Evolutionary conservation across 2,888 invertebrate genomes (phyloP).

Genomic region (Tethea ocularis): DNA sequence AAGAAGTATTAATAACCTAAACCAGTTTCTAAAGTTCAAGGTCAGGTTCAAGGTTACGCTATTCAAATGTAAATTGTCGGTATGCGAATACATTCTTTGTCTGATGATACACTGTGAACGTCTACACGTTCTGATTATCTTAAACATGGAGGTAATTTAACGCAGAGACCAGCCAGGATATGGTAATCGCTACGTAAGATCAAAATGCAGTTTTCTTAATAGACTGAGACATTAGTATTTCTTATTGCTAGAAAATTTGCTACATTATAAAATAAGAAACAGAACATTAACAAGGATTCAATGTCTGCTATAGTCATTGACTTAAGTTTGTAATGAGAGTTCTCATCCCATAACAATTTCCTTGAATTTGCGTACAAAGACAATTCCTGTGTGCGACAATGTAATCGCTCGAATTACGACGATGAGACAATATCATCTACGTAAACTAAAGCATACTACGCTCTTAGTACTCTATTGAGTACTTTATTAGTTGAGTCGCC

Average conservation of each 20-base stretch:
- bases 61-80: conserved; percentile 11
- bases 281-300: too few species aligned
- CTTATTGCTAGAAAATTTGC: too few species aligned
- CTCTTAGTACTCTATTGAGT: neutral
- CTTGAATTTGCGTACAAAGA: too few species aligned
- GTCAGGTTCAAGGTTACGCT: conserved; percentile 29
- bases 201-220: conserved; percentile 16
- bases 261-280: too few species aligned
- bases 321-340: too few species aligned
- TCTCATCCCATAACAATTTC: too few species aligned
- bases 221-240: neutral
- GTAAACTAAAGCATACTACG: neutral
- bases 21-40: conserved; percentile 21
- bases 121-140: conserved; percentile 4
- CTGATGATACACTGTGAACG: neutral
- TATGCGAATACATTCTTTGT: conserved; percentile 5
- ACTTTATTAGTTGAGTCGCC: neutral
- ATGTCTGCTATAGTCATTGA: too few species aligned
- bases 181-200: conserved; percentile 16
- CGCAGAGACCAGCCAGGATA: neutral
- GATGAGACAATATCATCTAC: too few species aligned
- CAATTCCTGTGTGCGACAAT: too few species aligned
- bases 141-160: neutral
- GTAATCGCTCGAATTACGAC: too few species aligned
- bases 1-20: conserved; percentile 6